Conservation (phyloP, 2,888 invertebrate genomes). For the Branchipolynoe longqiensis region DNA sequence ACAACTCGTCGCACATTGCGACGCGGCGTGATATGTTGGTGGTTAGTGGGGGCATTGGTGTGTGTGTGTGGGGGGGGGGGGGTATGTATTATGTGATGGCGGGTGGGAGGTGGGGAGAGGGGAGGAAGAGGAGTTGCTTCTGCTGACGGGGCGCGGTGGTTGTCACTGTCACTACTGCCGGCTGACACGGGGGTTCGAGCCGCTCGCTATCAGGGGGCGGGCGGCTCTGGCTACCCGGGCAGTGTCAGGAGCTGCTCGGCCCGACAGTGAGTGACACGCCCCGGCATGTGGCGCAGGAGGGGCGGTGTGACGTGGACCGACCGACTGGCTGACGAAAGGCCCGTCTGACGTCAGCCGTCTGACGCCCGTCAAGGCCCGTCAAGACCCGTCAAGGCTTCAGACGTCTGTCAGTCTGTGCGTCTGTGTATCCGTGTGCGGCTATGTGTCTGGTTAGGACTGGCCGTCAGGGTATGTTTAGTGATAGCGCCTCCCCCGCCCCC, state of each 20-base stretch:
- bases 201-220: not conserved
- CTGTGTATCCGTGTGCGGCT: too few relatives aligned
- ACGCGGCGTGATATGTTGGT: not conserved
- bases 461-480: not conserved
- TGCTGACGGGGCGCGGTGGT: not conserved
- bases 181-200: slow-evolving; percentile 23
- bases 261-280: slow-evolving; percentile 32
- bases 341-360: too few relatives aligned
- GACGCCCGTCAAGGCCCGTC: too few relatives aligned
- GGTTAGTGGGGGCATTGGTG: not conserved
- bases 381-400: too few relatives aligned
- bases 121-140: not conserved
- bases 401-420: slow-evolving; percentile 9
- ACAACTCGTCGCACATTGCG: not conserved
- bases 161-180: slow-evolving; percentile 1
- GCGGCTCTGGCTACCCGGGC: slow-evolving; percentile 1
- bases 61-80: not conserved
- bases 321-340: not conserved
- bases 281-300: slow-evolving; percentile 31
- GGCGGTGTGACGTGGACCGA: not conserved
- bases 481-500: slow-evolving; percentile 23
- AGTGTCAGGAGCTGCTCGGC: not conserved
- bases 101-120: not conserved
- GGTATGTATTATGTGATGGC: not conserved
- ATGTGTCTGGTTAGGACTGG: too few relatives aligned